A percentile compares a stretch with the other conserved stretches of the same genome.
phyloP scores from a whole-genome alignment of 2,797 vertebrate species.

The Malacoctenus gilli region DNA sequence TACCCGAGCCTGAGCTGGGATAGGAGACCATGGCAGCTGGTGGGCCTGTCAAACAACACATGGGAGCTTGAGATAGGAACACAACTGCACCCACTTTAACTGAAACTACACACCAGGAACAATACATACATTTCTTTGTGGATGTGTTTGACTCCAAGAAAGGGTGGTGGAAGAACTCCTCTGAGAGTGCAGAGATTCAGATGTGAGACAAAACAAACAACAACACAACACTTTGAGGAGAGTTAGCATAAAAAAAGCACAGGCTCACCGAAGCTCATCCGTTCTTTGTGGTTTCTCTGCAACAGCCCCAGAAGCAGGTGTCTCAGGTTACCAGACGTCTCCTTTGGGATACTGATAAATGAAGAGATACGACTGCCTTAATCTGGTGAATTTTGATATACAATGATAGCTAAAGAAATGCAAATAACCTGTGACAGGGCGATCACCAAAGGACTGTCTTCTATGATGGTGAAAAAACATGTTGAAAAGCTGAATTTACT shows the following conservation, averaged over 20 bases:
- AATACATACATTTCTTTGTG: conserved; percentile 90
- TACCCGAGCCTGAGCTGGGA: conserved; percentile 87
- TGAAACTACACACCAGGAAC: background rate
- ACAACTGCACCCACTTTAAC: background rate
- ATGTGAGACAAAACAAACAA: background rate
- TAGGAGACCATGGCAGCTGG: conserved; percentile 86
- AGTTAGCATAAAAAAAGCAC: background rate
- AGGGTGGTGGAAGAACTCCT: conserved; percentile 94
- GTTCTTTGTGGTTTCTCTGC: conserved; percentile 89
- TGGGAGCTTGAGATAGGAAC: conserved; percentile 8
- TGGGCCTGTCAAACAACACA: conserved; percentile 75
- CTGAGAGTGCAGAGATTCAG: conserved; percentile 70
- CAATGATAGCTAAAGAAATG: no score
- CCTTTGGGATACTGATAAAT: conserved; percentile 89
- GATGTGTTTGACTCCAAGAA: conserved; percentile 88
- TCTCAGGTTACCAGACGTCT: conserved; percentile 89
- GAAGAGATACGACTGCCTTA: conserved; percentile 15
- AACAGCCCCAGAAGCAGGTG: conserved; percentile 91
- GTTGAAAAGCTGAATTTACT: no score
- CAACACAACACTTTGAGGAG: background rate
- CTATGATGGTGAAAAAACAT: no score
- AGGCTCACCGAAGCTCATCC: conserved; percentile 91
- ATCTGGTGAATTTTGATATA: no score
- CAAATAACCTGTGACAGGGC: no score
- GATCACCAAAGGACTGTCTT: no score